A percentile compares a stretch with the other conserved stretches of the same genome.
Evolutionary conservation across 1,140 invertebrate genomes (phyloP).

Genomic region (Diabrotica undecimpunctata): DNA sequence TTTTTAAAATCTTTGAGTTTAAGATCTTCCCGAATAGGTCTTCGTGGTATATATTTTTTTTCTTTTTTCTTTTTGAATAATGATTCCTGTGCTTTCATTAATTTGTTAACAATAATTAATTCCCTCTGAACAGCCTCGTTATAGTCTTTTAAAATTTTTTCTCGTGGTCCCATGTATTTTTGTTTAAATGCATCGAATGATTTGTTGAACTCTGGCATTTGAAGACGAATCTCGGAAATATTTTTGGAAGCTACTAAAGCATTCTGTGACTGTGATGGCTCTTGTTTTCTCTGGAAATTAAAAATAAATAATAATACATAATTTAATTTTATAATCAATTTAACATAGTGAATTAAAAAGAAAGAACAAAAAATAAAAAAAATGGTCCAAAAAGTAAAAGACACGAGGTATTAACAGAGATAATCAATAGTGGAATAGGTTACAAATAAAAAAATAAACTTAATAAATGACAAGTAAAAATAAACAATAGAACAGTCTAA

Average conservation of each 20-base stretch:
- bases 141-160: conserved; percentile 32
- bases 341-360: no score
- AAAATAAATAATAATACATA: no score
- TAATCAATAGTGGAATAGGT: no score
- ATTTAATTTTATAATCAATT: no score
- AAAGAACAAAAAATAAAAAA: no score
- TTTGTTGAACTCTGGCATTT: conserved; percentile 32
- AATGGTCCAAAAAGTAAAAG: no score
- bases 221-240: conserved; percentile 34
- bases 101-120: conserved; percentile 26
- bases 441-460: no score
- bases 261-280: conserved; percentile 20
- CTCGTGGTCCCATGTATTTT: conserved; percentile 24
- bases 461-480: no score
- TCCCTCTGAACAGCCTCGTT: conserved; percentile 31
- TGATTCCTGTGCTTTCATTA: conserved; percentile 21
- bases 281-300: no score
- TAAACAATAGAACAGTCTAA: no score
- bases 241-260: conserved; percentile 26
- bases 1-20: conserved; percentile 26
- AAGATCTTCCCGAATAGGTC: conserved; percentile 6
- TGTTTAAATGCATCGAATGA: conserved; percentile 35
- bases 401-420: no score
- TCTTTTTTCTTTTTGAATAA: background rate
- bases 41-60: conserved; percentile 9